Percentiles rank a stretch among this genome's conserved stretches.
These are phyloP conservation scores for Tuta absoluta DNA, from an alignment of 2,888 invertebrate genomes.

Conservation along the genomic window DNA sequence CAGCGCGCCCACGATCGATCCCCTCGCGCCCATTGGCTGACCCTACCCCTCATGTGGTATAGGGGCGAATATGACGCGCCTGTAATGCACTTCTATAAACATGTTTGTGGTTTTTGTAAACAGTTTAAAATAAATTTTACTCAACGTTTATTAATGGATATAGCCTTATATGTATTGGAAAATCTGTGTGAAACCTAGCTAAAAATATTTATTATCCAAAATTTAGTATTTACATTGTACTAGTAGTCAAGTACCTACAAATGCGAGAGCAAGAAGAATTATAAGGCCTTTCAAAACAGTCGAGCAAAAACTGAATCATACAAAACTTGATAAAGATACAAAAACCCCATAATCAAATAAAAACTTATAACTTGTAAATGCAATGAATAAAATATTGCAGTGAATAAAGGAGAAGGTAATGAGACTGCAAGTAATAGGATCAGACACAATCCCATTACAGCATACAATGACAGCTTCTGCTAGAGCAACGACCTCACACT, in stretches of 20 bases:
- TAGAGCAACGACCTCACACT: constrained; percentile 42
- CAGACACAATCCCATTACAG: constrained; percentile 8
- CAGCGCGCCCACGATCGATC: constrained; percentile 58
- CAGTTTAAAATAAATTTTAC: background rate
- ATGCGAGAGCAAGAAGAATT: no score
- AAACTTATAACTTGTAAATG: background rate
- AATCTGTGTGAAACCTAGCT: no score
- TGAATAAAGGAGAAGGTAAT: background rate
- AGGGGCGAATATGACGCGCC: background rate
- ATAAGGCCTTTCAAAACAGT: no score
- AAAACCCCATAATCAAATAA: background rate
- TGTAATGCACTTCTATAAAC: constrained; percentile 26
- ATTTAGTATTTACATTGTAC: no score
- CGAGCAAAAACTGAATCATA: no score
- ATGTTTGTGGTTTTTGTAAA: constrained; percentile 23
- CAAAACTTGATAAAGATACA: no score
- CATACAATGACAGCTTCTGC: constrained; percentile 31
- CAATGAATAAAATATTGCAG: background rate
- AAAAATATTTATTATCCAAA: no score
- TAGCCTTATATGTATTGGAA: background rate
- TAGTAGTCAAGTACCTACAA: no score
- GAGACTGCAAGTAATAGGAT: constrained; percentile 10
- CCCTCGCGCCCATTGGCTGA: constrained; percentile 44
- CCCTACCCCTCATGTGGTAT: background rate
- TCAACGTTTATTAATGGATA: background rate